Evolutionary conservation across 2,797 vertebrate species (phyloP).

Genomic region (Hydrophis major): DNA sequence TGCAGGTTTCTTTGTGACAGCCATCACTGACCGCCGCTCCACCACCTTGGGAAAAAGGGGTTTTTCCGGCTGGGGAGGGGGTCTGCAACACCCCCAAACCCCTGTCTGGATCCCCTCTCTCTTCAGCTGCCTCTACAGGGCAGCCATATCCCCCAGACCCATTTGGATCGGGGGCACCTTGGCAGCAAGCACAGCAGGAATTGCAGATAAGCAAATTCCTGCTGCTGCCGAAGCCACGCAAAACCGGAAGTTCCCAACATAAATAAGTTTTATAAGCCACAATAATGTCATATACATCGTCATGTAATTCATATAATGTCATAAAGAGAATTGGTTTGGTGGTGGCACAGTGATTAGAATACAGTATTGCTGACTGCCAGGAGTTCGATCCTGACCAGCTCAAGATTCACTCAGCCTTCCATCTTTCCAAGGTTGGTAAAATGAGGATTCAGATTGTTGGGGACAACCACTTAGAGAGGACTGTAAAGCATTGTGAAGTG

Average conservation of each 20-base stretch:
- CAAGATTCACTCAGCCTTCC: background rate
- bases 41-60: too few species aligned
- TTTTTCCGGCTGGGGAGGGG: too few species aligned
- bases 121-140: too few species aligned
- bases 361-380: background rate
- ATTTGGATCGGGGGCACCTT: too few species aligned
- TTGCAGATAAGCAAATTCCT: too few species aligned
- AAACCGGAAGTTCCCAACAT: background rate
- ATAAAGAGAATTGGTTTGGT: background rate
- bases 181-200: too few species aligned
- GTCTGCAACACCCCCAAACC: too few species aligned
- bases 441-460: background rate
- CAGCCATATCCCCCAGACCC: too few species aligned
- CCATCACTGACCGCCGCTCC: too few species aligned
- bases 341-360: background rate
- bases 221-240: too few species aligned
- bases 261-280: background rate
- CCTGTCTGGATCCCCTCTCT: too few species aligned
- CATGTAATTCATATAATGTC: background rate
- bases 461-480: background rate
- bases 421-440: background rate
- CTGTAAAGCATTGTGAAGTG: background rate
- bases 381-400: background rate
- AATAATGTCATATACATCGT: background rate
- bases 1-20: too few species aligned